Percentiles rank a stretch among this genome's conserved stretches.
phyloP scores from a whole-genome alignment of 2,797 vertebrate species.

The Acanthurus lineatus region DNA sequence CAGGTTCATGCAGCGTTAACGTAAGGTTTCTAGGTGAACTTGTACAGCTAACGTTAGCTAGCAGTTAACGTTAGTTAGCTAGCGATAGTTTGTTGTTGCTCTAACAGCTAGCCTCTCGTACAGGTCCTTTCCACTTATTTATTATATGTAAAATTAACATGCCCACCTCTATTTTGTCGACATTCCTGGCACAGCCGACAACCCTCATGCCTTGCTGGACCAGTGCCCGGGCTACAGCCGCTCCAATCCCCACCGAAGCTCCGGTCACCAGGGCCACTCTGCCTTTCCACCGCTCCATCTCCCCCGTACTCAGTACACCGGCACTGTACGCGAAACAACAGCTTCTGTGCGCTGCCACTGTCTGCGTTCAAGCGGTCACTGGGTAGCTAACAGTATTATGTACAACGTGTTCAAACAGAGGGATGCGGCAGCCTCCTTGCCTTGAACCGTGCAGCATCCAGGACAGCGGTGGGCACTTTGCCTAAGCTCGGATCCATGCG shows the following conservation, averaged over 20 bases:
- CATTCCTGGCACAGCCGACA: slow-evolving; percentile 93
- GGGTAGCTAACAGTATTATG: neutral
- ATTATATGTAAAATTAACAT: neutral
- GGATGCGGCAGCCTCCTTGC: slow-evolving; percentile 50
- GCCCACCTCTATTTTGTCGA: slow-evolving; percentile 94
- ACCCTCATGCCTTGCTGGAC: slow-evolving; percentile 96
- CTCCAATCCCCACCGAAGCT: slow-evolving; percentile 94
- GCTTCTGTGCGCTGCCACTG: slow-evolving; percentile 12
- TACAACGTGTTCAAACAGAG: neutral
- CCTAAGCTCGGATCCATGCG: slow-evolving; percentile 72
- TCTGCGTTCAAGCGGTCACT: slow-evolving; percentile 1
- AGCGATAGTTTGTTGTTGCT: slow-evolving; percentile 24
- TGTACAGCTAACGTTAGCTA: slow-evolving; percentile 72
- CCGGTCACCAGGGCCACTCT: slow-evolving; percentile 96
- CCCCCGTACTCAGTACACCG: slow-evolving; percentile 30
- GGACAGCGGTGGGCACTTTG: slow-evolving; percentile 51
- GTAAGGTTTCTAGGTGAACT: slow-evolving; percentile 50
- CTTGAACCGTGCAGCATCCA: slow-evolving; percentile 66
- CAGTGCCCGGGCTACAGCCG: slow-evolving; percentile 92
- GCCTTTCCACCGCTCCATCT: slow-evolving; percentile 95
- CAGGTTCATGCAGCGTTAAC: too few species aligned
- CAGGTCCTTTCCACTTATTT: slow-evolving; percentile 5
- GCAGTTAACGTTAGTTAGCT: slow-evolving; percentile 60
- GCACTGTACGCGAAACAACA: slow-evolving; percentile 12
- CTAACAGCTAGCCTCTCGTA: slow-evolving; percentile 31